phyloP scores from a whole-genome alignment of 2,113 vertebrate species.

The Proterorhinus semilunaris region DNA sequence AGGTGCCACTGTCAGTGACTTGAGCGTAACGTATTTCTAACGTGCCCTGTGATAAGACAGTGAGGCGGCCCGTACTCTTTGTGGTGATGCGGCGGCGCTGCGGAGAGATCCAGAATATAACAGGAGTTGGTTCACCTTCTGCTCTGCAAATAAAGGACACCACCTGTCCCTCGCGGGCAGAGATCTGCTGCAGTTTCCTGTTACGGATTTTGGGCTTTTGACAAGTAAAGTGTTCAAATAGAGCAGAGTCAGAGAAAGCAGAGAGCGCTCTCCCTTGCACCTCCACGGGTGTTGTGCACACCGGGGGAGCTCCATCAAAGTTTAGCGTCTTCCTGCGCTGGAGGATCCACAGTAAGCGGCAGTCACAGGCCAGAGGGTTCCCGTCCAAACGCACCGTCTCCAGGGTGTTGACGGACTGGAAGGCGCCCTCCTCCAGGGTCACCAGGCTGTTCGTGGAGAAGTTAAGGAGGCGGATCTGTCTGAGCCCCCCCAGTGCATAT shows the following conservation, averaged over 20 bases:
- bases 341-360: conserved; percentile 94
- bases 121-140: conserved; percentile 87
- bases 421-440: conserved; percentile 89
- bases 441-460: conserved; percentile 88
- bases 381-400: conserved; percentile 90
- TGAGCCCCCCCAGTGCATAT: conserved; percentile 86
- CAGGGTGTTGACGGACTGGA: conserved; percentile 92
- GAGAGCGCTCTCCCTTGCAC: conserved; percentile 88
- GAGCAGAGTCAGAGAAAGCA: conserved; percentile 85
- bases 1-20: conserved; percentile 92
- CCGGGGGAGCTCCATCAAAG: conserved; percentile 86
- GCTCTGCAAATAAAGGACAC: conserved; percentile 91
- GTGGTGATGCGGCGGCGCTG: conserved; percentile 87
- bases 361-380: conserved; percentile 95
- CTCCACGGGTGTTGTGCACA: conserved; percentile 84
- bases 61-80: conserved; percentile 80
- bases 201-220: conserved; percentile 94
- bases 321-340: conserved; percentile 93
- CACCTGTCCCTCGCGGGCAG: conserved; percentile 82
- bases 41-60: conserved; percentile 86
- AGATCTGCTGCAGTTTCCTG: conserved; percentile 87
- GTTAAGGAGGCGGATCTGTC: conserved; percentile 92
- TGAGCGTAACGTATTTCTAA: conserved; percentile 88
- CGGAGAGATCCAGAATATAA: conserved; percentile 93
- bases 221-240: conserved; percentile 96